Conservation (phyloP, 2,113 vertebrate species). For the Formicarius rufipectus region DNA sequence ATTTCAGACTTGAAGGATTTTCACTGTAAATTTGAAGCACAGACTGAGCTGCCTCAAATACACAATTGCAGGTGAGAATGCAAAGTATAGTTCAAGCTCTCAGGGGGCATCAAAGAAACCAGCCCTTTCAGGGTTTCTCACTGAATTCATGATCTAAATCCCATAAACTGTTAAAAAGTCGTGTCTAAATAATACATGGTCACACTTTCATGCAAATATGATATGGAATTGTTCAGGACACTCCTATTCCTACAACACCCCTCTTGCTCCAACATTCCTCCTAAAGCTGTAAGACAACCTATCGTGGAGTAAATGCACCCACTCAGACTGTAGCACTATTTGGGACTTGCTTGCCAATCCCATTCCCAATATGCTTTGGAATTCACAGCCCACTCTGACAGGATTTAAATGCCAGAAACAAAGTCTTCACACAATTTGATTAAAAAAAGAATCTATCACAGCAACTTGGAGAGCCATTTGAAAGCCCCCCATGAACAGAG, state of each 20-base stretch:
- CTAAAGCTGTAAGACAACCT: background rate
- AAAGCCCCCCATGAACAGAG: rapidly evolving
- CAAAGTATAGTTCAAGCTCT: background rate
- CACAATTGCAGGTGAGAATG: background rate
- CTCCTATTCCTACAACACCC: background rate
- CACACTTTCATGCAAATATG: background rate
- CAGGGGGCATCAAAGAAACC: background rate
- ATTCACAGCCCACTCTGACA: background rate
- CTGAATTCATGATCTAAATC: background rate
- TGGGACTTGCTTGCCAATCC: too few species aligned
- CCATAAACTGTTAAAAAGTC: background rate
- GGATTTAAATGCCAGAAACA: background rate
- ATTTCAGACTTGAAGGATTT: background rate
- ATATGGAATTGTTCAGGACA: background rate
- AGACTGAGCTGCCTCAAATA: background rate
- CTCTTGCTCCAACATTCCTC: rapidly evolving
- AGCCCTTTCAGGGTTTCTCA: background rate
- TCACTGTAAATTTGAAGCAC: background rate
- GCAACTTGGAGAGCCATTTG: background rate
- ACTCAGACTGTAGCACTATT: too few species aligned
- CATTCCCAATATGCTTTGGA: background rate
- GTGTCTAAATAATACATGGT: rapidly evolving
- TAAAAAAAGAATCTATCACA: background rate
- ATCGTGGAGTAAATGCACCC: background rate
- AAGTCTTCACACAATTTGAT: background rate